Percentiles rank a stretch among this genome's conserved stretches.
Evolutionary conservation across 1,140 invertebrate genomes (phyloP).

Genomic region (Leptinotarsa defecta): DNA sequence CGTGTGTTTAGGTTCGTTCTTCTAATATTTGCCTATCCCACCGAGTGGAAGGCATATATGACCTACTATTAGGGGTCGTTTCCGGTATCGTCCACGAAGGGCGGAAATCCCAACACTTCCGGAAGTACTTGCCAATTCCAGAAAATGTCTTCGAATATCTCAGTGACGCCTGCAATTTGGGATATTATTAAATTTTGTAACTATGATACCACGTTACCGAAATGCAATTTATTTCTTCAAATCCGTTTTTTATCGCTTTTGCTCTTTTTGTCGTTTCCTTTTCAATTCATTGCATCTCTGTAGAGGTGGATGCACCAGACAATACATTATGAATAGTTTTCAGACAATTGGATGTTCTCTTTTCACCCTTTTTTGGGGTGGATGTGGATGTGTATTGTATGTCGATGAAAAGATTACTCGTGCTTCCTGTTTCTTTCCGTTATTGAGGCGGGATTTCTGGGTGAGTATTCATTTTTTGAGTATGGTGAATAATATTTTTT

Average conservation of each 20-base stretch:
- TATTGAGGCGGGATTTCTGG: background rate
- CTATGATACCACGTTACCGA: background rate
- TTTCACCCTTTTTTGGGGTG: background rate
- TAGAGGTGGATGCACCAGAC: background rate
- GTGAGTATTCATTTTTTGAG: too few species aligned
- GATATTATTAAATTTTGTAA: background rate
- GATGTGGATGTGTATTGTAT: background rate
- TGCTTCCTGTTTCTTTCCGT: slow-evolving; percentile 2
- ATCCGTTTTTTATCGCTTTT: too few species aligned
- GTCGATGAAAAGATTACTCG: background rate
- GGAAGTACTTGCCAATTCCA: slow-evolving; percentile 23
- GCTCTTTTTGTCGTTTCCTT: background rate
- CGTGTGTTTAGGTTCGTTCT: slow-evolving; percentile 13
- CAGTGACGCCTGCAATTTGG: background rate
- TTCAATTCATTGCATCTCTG: background rate
- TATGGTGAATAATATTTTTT: too few species aligned
- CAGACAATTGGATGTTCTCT: slow-evolving; percentile 6
- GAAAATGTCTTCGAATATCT: background rate
- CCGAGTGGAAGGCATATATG: slow-evolving; percentile 20
- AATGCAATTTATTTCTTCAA: background rate
- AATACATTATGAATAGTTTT: background rate
- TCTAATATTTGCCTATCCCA: slow-evolving; percentile 22
- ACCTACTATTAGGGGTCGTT: slow-evolving; percentile 21
- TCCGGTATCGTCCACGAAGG: slow-evolving; percentile 10
- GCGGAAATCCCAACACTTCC: slow-evolving; percentile 19